A percentile compares a stretch with the other conserved stretches of the same genome.
These are phyloP conservation scores for Bujurquina vittata DNA, from an alignment of 2,113 vertebrate species.

Conservation along the genomic window DNA sequence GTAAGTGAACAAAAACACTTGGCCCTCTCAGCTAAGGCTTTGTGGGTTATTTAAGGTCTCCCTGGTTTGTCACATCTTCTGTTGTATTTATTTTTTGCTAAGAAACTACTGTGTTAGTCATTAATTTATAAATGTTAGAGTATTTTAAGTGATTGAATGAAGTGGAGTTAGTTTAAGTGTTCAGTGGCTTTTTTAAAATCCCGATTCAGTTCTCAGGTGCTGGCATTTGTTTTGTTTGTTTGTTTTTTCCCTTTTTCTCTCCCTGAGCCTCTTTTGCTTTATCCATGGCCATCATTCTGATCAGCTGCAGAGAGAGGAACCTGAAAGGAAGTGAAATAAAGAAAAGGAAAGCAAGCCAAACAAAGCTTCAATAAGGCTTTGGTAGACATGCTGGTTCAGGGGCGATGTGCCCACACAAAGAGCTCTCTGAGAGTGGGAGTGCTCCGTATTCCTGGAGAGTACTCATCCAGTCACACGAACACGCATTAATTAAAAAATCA, in stretches of 20 bases:
- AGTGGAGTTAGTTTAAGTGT: background rate
- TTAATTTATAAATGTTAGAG: background rate
- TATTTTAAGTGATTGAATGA: background rate
- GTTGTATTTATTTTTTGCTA: background rate
- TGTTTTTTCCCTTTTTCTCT: background rate
- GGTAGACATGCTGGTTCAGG: conserved; percentile 59
- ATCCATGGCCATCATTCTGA: conserved; percentile 19
- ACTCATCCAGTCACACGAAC: conserved; percentile 41
- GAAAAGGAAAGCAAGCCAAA: conserved; percentile 65
- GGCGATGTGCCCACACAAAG: conserved; percentile 70
- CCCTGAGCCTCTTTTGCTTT: conserved; percentile 9
- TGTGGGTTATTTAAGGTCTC: background rate
- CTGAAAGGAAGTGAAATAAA: conserved; percentile 70
- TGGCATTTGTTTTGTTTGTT: background rate
- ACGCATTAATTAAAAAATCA: conserved; percentile 19
- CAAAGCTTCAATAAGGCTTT: conserved; percentile 62
- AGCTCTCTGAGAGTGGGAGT: conserved; percentile 60
- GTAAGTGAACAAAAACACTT: background rate
- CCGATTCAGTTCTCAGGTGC: background rate
- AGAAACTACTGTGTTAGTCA: background rate
- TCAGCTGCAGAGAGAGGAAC: conserved; percentile 69
- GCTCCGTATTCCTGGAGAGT: conserved; percentile 77
- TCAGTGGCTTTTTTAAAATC: background rate
- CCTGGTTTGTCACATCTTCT: background rate
- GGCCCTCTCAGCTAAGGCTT: background rate